Evolutionary conservation across 1,140 invertebrate species (phyloP), one percentile per base, ranked within the genome.

Genomic region (Plodia interpunctella): DNA sequence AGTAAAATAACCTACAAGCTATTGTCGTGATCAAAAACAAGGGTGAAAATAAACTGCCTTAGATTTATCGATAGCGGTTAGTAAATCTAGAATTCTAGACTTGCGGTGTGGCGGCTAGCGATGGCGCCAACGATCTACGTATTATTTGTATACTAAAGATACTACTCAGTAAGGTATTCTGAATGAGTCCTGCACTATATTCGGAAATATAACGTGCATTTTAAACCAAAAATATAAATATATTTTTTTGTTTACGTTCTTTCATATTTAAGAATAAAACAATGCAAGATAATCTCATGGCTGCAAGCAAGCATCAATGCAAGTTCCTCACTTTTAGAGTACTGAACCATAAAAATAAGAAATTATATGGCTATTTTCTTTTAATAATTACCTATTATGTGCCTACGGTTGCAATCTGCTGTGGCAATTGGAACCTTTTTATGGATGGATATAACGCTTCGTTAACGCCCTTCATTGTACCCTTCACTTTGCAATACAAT

Each of bases 401-500:
- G n/a, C n/a, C 21, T 6, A 25, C 6, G 21, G n/a, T n/a, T 25
- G 21, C 21, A 25, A 6, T 25, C 6, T 25, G 21, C 21, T 35
- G 9, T 35, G 32, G 13, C 32, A 9, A 35, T 35, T 13, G 32
- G 32, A 35, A 35, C 13, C 13, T 13, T 35, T 11, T 9, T 35
- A 11, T n/a, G n/a, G n/a, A n/a, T n/a, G n/a, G n/a, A n/a, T 35
- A 35, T 35, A 55, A 55, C 38, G 15, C 52, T 53, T 54, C 17
- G 59, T 60, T 55, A 55, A 57, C 59, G 63, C 63, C 66, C 66
- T 62, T 65, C 62, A 65, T 62, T 62, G 54, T 53, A 58, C 60
- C 60, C 61, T 63, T 60, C 66, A 62, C 60, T 68, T 62, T 57
- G 60, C n/a, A n/a, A n/a, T n/a, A n/a, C n/a, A n/a, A n/a, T n/a